These are phyloP conservation scores for Molossus alvarezi DNA, from an alignment of 2,797 vertebrate genomes.

Conservation along the genomic window DNA sequence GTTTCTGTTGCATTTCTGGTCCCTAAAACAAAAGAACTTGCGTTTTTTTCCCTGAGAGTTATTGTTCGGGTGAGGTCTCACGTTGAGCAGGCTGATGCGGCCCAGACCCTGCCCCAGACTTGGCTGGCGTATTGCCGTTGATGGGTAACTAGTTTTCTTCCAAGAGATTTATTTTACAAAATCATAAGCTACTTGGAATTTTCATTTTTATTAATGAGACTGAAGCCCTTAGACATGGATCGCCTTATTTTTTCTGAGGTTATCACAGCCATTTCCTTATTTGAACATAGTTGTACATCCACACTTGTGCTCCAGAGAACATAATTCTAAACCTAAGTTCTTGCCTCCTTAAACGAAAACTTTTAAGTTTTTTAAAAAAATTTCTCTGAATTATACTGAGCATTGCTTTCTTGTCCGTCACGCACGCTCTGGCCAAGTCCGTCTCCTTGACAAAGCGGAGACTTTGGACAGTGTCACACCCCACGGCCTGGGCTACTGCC, in stretches of 20 bases:
- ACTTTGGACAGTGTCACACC: background rate
- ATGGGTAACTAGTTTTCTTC: constrained; percentile 55
- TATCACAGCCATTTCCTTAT: background rate
- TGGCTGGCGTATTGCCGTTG: constrained; percentile 79
- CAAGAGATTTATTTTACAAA: background rate
- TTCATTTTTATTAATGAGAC: background rate
- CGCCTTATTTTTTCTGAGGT: background rate
- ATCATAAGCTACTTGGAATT: background rate
- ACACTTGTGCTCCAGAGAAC: constrained; percentile 13
- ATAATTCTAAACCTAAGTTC: background rate
- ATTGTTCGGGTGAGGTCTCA: constrained; percentile 79
- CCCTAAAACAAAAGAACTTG: constrained; percentile 91
- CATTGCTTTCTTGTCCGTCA: background rate
- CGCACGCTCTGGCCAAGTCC: background rate
- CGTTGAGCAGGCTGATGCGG: constrained; percentile 79
- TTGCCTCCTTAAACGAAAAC: constrained; percentile 34
- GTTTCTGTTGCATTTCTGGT: constrained; percentile 90
- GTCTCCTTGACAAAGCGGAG: background rate
- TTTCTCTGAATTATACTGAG: background rate
- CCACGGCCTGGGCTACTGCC: fast-evolving
- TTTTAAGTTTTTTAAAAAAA: background rate
- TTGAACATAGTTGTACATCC: background rate
- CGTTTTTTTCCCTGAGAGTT: constrained; percentile 65
- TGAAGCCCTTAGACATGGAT: background rate
- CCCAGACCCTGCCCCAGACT: constrained; percentile 72